Base-by-base conservation (phyloP, 2,797 vertebrate species). In the Hafferia zeledoni region DNA sequence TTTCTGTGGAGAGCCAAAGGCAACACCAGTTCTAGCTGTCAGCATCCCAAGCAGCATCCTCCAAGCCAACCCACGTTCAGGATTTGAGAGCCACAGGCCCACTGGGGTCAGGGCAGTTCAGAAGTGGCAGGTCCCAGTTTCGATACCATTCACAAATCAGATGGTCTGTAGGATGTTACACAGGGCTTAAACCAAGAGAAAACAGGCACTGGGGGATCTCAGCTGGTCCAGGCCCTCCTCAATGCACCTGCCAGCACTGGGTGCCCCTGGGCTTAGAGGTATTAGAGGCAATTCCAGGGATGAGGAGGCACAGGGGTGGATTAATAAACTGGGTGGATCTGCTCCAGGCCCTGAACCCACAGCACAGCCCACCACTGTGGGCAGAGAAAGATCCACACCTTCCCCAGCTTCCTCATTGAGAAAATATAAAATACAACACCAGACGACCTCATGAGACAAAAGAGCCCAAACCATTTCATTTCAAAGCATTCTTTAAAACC, bases 401-500 rank as follows among this genome's bases (percentile, higher is more conserved):
- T 41, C 20, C 20, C 17, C 1, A 50, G 12, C 14, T 33, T 57
- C 35, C 41, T 75, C 20, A 37, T 1, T 57, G 49, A 69, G 60
- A 53, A 80, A 89, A 80, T 10, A 2, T 1, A 55, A 80, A 89
- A 77, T 11, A 2, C 1, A 55, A 49, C 37, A 50, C 27, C 44
- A 67, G 47, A 64, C 6, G 8, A 82, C 44, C 68, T 89, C 79
- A 8, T 30, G 70, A 91, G 87, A 88, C 83, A 77, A 44, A 75
- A 67, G 69, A 82, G 78, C 93, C 65, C 57, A 89, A 95, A 80
- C 37, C 22, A 50, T 35, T 87, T 86, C 5, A 69, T 95, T 96
- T 96, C 94, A 96, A 97, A 96, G 91, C 81, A 85, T 93, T 95
- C 85, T 92, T 94, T 59, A 67, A 85, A 93, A 88, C 11, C 52